Evolutionary conservation across 1,140 invertebrate species (phyloP).

Genomic region (Wasmannia auropunctata): DNA sequence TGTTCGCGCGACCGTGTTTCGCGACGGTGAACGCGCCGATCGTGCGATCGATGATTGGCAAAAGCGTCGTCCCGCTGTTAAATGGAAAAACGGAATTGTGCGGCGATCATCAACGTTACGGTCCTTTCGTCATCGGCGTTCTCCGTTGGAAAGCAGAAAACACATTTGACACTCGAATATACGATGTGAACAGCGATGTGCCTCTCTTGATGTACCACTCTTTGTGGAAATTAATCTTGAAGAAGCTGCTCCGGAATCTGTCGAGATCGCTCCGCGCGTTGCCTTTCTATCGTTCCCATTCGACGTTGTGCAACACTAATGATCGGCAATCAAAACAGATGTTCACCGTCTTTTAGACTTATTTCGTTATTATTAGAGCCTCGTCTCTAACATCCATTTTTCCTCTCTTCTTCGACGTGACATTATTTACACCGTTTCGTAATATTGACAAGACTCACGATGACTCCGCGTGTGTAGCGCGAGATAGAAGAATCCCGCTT

Average conservation of each 20-base stretch:
- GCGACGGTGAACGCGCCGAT: not conserved
- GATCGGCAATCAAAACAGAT: not conserved
- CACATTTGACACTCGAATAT: not conserved
- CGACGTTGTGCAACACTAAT: conserved; percentile 1
- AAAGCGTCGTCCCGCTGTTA: not conserved
- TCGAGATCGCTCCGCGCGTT: not conserved
- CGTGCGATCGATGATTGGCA: not conserved
- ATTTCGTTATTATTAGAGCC: not conserved
- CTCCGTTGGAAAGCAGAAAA: not conserved
- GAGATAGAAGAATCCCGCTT: not conserved
- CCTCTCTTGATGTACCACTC: not conserved
- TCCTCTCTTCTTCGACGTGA: not conserved
- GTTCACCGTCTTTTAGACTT: not conserved
- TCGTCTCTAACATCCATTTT: not conserved
- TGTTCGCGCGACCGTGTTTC: not conserved
- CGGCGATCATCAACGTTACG: not conserved
- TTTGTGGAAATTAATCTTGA: not conserved
- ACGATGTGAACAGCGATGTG: not conserved
- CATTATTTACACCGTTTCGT: not conserved
- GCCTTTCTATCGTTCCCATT: not conserved
- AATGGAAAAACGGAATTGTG: not conserved
- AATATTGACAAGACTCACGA: not conserved
- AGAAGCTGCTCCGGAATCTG: not conserved
- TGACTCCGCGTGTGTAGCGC: not conserved
- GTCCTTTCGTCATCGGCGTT: not conserved